Evolutionary conservation across 23 tunicate genomes (phyloP), one percentile per base, ranked within the genome.

Genomic region (Halocynthia aurantium): DNA sequence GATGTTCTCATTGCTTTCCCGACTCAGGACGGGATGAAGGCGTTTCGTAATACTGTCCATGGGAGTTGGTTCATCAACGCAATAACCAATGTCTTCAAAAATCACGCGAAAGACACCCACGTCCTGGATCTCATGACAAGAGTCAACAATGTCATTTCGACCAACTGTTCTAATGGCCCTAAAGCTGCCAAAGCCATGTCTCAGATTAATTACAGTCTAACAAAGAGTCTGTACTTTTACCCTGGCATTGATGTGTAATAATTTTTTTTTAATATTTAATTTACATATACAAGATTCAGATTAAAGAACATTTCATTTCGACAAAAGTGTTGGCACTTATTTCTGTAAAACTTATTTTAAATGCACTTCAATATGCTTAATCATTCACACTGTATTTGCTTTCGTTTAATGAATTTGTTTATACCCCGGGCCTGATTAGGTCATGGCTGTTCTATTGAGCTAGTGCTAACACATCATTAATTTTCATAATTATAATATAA

Each of bases 51-150:
- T 65, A 8, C 8, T 13, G 70, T 7, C 8, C 8, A 69, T 69
- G 82, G 82, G 11, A 52, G 73, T 40, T 85, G 90, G 90, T 85
- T 85, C 63, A 85, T 80, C 8, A 85, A 80, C 50, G 90, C 90
- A 0, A 68, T 85, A 18, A 81, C 76, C 18, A 72, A 85, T 55
- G 84, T 85, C 6, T 85, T 80, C 50, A 67, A 70, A 53, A 69
- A 68, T 55, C 6, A 72, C 6, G 84, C 90, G 0, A 57, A 72
- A 17, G 18, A 54, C 9, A 49, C 54, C 0, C 84, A 85, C 67
- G 84, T 85, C 52, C 50, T 57, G 50, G 90, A 85, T 49, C 56
- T 85, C 61, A 76, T 85, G 68, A 85, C 69, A 55, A 63, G 74
- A 61, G 90, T 85, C 8, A 22, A 53, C 8, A 49, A 19, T 44